Percentiles rank a stretch among this genome's conserved stretches.
Evolutionary conservation across 2,113 vertebrate genomes (phyloP).

Genomic region (Athene cunicularia): DNA sequence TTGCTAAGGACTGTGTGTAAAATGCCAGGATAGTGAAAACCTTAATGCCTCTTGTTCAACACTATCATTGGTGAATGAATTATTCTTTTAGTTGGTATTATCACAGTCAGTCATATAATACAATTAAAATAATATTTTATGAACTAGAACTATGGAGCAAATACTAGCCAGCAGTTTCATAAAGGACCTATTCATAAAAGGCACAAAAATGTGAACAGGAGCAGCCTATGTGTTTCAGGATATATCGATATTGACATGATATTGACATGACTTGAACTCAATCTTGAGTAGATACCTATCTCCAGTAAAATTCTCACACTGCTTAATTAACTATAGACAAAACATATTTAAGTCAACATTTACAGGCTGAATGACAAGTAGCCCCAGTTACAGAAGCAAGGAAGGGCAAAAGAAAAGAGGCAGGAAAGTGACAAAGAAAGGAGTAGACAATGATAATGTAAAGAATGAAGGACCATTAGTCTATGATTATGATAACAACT

Average conservation of each 20-base stretch:
- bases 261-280: background rate
- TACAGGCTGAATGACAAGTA: background rate
- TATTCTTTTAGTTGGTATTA: background rate
- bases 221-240: background rate
- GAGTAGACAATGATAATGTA: background rate
- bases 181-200: background rate
- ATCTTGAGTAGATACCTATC: background rate
- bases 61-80: background rate
- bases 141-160: background rate
- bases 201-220: background rate
- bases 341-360: background rate
- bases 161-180: background rate
- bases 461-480: background rate
- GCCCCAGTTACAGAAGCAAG: background rate
- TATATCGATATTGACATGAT: background rate
- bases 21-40: background rate
- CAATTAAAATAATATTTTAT: background rate
- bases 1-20: background rate
- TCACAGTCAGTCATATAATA: background rate
- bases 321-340: background rate
- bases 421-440: background rate
- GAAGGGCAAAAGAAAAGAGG: background rate
- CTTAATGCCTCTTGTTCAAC: background rate
- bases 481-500: background rate
- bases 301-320: background rate